These are phyloP conservation scores for Lasiommata megera DNA, from an alignment of 2,888 invertebrate species.

Conservation along the genomic window DNA sequence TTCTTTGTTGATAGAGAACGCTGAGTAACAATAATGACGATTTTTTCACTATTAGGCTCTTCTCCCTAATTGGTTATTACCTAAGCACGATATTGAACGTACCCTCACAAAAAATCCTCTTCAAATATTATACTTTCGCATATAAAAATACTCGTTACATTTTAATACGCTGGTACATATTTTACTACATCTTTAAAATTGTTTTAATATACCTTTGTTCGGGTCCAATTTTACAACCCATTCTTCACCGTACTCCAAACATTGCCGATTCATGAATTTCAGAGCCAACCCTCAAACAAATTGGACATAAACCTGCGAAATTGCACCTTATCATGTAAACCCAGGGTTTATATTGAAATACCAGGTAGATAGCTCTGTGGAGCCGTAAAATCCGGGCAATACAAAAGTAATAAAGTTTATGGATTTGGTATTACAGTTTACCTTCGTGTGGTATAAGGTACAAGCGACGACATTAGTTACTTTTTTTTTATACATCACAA, in stretches of 20 bases:
- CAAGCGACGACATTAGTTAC: not conserved
- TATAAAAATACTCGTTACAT: not conserved
- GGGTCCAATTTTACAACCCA: conserved; percentile 21
- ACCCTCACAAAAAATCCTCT: not conserved
- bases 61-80: too few relatives aligned
- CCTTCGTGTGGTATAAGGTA: conserved; percentile 19
- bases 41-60: too few relatives aligned
- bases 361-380: conserved; percentile 34
- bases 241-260: conserved; percentile 25
- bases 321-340: conserved; percentile 39
- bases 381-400: conserved; percentile 42
- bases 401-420: conserved; percentile 48
- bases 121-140: not conserved
- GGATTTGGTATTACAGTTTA: conserved; percentile 27
- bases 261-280: conserved; percentile 31
- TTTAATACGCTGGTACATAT: not conserved
- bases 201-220: conserved; percentile 14
- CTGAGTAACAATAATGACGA: too few relatives aligned
- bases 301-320: conserved; percentile 36
- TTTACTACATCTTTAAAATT: conserved; percentile 9
- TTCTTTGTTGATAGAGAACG: too few relatives aligned
- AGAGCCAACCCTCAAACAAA: conserved; percentile 30
- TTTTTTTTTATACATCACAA: too few relatives aligned
- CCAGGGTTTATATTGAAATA: conserved; percentile 43
- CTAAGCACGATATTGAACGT: too few relatives aligned